Evolutionary conservation across 2,888 invertebrate species (phyloP).

Genomic region (Chesias legatella): DNA sequence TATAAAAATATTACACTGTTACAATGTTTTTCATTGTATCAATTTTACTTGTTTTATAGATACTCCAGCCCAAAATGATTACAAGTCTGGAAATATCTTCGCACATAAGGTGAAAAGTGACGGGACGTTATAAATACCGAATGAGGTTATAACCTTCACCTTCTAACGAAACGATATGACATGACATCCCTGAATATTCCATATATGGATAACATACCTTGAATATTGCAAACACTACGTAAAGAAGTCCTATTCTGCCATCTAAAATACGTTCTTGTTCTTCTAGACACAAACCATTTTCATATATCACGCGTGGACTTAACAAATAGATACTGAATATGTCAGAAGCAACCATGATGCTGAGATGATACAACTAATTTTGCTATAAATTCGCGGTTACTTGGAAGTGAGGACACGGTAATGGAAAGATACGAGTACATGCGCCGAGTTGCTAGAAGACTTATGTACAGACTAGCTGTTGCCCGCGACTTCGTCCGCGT

Average conservation of each 20-base stretch:
- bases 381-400: slow-evolving; percentile 47
- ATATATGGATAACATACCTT: slow-evolving; percentile 1
- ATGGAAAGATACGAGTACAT: slow-evolving; percentile 53
- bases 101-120: no score
- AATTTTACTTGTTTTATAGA: no score
- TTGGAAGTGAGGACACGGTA: slow-evolving; percentile 34
- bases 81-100: no score
- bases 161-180: slow-evolving; percentile 17
- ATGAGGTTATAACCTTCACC: slow-evolving; percentile 12
- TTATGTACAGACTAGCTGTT: no score
- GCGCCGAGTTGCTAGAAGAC: slow-evolving; percentile 7
- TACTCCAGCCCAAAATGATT: no score
- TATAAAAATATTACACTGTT: no score
- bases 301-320: slow-evolving; percentile 11
- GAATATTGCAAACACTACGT: slow-evolving; percentile 15
- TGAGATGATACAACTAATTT: slow-evolving; percentile 38
- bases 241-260: slow-evolving; percentile 9
- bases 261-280: slow-evolving; percentile 7
- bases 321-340: slow-evolving; percentile 30
- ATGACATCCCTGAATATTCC: slow-evolving; percentile 15
- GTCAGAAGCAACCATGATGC: slow-evolving; percentile 33
- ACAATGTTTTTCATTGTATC: no score
- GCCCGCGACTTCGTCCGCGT: no score
- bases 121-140: slow-evolving; percentile 17
- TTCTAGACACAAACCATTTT: slow-evolving; percentile 7